Conservation (phyloP, 2,113 vertebrate genomes). For the Macaca nemestrina region DNA sequence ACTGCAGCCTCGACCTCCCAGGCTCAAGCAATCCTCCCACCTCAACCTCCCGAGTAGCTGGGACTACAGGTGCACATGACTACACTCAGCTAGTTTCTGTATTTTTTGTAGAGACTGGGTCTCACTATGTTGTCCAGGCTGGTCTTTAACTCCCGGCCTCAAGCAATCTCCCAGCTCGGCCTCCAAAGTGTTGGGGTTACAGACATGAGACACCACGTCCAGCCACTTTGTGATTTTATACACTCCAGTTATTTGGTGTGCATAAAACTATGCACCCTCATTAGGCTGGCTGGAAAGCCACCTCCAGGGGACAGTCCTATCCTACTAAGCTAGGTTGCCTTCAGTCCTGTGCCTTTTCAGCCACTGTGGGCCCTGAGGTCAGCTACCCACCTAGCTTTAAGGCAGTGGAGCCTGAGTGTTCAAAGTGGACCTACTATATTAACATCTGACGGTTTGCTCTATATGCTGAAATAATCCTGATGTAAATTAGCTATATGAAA, state of each 20-base stretch:
- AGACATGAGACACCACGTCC: not conserved
- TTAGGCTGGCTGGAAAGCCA: not conserved
- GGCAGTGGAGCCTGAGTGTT: not conserved
- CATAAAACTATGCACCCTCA: not conserved
- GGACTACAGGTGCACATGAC: not conserved
- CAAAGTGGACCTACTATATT: not conserved
- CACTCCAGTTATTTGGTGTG: not conserved
- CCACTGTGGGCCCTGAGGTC: not conserved
- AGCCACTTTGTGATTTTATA: not conserved
- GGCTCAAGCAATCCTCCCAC: not conserved
- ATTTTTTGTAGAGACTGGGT: not conserved
- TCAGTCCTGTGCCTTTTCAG: not conserved
- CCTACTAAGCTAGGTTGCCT: not conserved
- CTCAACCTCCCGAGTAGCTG: not conserved
- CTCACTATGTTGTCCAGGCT: not conserved
- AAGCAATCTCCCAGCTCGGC: not conserved
- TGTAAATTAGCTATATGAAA: slow-evolving; percentile 46
- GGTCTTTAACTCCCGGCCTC: not conserved
- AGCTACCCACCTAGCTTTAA: not conserved
- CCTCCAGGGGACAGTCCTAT: not conserved
- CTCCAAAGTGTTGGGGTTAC: not conserved
- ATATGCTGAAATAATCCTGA: not conserved
- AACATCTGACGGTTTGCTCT: not conserved
- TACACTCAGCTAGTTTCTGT: not conserved
- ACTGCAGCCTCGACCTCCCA: not conserved